Conservation (phyloP, 2,797 vertebrate species). For the Gambelia wislizenii region DNA sequence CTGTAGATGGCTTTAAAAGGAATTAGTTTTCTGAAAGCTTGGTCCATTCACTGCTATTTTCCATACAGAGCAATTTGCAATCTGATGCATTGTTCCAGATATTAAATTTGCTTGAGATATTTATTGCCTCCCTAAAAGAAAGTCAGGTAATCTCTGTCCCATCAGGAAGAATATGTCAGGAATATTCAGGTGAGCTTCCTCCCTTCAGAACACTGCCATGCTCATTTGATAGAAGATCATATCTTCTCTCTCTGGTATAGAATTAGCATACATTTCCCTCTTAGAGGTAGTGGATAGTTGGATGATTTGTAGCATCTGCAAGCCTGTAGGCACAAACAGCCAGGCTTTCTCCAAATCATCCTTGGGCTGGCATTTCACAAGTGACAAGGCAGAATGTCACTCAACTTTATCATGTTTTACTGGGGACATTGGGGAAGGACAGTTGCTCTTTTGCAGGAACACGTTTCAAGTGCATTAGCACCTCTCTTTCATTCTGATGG, state of each 20-base stretch:
- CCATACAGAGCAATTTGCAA: background rate
- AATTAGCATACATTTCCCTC: background rate
- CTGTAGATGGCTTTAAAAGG: background rate
- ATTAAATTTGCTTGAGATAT: background rate
- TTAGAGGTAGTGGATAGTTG: background rate
- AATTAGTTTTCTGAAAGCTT: background rate
- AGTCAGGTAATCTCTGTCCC: background rate
- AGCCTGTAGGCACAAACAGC: background rate
- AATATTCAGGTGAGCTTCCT: no score
- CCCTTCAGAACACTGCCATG: background rate
- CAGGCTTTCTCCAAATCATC: background rate
- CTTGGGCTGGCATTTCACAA: constrained; percentile 37
- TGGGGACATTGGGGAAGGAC: background rate
- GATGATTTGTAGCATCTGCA: background rate
- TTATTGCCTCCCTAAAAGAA: background rate
- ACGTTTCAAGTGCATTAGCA: rapidly evolving
- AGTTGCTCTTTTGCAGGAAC: rapidly evolving
- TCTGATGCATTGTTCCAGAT: background rate
- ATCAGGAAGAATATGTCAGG: background rate
- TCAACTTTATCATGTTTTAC: constrained; percentile 10
- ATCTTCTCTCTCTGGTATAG: rapidly evolving
- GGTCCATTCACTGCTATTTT: background rate
- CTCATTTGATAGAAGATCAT: background rate
- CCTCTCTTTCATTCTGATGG: background rate
- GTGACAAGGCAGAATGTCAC: rapidly evolving